Evolutionary conservation across 2,888 invertebrate species (phyloP).

Genomic region (Acrobasis consociella): DNA sequence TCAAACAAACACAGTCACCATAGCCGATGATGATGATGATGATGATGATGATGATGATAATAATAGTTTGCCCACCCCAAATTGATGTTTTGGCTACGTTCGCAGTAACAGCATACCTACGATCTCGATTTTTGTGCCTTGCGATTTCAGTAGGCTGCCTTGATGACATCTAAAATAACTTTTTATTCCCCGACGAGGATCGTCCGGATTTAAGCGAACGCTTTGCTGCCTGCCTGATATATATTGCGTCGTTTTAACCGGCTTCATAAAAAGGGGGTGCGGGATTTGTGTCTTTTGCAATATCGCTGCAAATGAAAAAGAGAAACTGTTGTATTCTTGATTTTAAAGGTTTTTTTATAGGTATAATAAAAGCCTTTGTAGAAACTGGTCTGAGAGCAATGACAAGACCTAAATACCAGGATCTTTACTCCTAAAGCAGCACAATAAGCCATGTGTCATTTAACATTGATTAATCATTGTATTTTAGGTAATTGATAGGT

Average conservation of each 20-base stretch:
- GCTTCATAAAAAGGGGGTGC: neutral
- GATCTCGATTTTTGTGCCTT: constrained; percentile 2
- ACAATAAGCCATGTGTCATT: neutral
- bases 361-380: too few relatives aligned
- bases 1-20: too few relatives aligned
- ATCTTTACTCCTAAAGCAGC: too few relatives aligned
- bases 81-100: too few relatives aligned
- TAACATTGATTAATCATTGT: too few relatives aligned
- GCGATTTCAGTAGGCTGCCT: constrained; percentile 5
- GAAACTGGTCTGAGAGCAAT: too few relatives aligned
- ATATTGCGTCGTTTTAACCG: neutral
- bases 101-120: neutral
- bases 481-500: too few relatives aligned
- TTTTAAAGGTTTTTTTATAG: too few relatives aligned
- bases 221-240: neutral
- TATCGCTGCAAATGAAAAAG: neutral
- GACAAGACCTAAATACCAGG: too few relatives aligned
- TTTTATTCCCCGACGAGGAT: neutral
- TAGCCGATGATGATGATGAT: too few relatives aligned
- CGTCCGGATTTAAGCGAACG: neutral
- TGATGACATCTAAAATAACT: constrained; percentile 15
- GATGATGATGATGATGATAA: too few relatives aligned
- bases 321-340: neutral
- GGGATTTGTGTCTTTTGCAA: neutral
- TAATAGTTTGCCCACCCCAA: too few relatives aligned